Base-by-base conservation (phyloP, 2,888 invertebrate genomes). In the Brachyptera risi region DNA sequence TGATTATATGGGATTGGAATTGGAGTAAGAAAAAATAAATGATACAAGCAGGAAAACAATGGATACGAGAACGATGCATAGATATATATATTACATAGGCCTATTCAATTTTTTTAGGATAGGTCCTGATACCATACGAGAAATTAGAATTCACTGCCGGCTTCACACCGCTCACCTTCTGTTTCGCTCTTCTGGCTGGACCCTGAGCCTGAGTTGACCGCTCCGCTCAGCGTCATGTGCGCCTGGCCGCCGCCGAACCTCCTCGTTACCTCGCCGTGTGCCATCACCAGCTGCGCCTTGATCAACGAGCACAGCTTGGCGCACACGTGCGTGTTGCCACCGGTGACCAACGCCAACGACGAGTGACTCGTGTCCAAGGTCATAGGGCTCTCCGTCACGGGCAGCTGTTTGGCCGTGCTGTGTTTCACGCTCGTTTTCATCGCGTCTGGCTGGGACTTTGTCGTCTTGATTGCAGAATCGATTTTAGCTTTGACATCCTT, bases 251-350 rank as follows among this genome's bases (percentile, higher is more conserved):
- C 65, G 40, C 64, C 62, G 50, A 65, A 69, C 65, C 68, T 67
- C 44, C 68, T 65, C 26, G 86, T 86, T 58, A 90, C 85, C 75
- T 90, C 89, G 0, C 87, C 84, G 69, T 90, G 88, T 2, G 90
- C 90, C 68, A 90, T 83, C 57, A 88, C 82, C 67, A 93, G 80
- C 68, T 92, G 90, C 40, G 85, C 81, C 75, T 90, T 89, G 57
- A 92, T 85, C 65, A 91, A 80, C 1, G 88, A 85, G 72, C 90
- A 87, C 11, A 92, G 80, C 69, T 88, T 87, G 62, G 87, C 84
- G 74, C 90, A 90, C 5, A 86, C 84, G 42, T 66, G 64, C 23
- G 19, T 31, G 31, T 11, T 11, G 31, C 7, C 7, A 11, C 7
- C 31, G 31, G 7, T 31, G 31, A 11, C n/a, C n/a, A n/a, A n/a